Percentiles rank a stretch among this genome's conserved stretches.
phyloP scores from a whole-genome alignment of 2,888 invertebrate species.

The Ophion ellenae region DNA sequence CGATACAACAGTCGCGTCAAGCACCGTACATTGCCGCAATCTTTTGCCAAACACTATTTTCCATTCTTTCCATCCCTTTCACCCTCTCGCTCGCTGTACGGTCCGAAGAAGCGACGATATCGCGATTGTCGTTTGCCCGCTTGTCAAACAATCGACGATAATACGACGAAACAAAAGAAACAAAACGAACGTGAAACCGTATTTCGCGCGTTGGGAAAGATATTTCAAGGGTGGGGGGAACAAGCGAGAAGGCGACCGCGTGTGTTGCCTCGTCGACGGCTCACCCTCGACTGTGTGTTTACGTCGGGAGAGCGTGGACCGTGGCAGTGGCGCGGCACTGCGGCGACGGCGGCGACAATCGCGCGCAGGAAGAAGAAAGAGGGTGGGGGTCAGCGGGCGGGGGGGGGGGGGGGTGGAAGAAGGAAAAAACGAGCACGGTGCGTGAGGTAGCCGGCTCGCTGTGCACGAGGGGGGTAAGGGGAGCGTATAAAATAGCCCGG shows the following conservation, averaged over 20 bases:
- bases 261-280: slow-evolving; percentile 68
- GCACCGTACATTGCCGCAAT: not conserved
- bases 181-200: not conserved
- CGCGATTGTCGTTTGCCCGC: not conserved
- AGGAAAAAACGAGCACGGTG: slow-evolving; percentile 60
- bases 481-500: slow-evolving; percentile 50
- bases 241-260: slow-evolving; percentile 56
- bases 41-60: slow-evolving; percentile 13
- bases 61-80: not conserved
- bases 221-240: slow-evolving; percentile 1
- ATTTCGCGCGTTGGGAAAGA: slow-evolving; percentile 29
- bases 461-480: slow-evolving; percentile 45
- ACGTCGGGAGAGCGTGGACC: slow-evolving; percentile 83
- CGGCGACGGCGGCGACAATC: slow-evolving; percentile 62
- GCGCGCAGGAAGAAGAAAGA: slow-evolving; percentile 47
- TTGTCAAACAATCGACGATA: not conserved
- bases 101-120: too few species aligned
- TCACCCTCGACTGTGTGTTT: slow-evolving; percentile 71
- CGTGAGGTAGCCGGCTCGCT: slow-evolving; percentile 40
- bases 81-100: not conserved
- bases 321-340: slow-evolving; percentile 84
- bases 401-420: slow-evolving; percentile 30
- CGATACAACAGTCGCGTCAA: slow-evolving; percentile 26
- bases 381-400: slow-evolving; percentile 73
- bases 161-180: slow-evolving; percentile 13